Evolutionary conservation across 1,140 invertebrate genomes (phyloP), one percentile per base, ranked within the genome.

Genomic region (Agrypnia vestita): DNA sequence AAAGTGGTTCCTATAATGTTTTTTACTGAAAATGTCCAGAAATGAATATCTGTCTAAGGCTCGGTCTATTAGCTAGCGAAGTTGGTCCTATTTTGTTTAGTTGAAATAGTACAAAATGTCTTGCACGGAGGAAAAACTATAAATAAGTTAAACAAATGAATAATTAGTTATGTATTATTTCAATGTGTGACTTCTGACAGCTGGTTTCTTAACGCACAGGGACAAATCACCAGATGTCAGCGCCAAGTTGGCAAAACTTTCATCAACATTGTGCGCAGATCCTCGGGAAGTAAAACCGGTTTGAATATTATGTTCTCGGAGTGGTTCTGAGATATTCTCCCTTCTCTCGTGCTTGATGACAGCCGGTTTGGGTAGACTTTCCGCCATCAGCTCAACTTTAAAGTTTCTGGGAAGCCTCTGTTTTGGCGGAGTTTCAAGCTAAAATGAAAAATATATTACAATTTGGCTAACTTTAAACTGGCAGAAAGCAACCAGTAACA

Each of bases 221-320:
- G 87, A 88, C 43, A 88, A 80, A 79, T 88, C 87, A 10, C 86
- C 86, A 3, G 86, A 84, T 43, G 85, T 85, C 0, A 88, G 62
- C 4, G 85, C 85, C 19, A 88, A 64, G 85, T 88, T 85, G 10
- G 87, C 87, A 51, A 88, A 84, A 81, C 87, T 88, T 21, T 86
- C 83, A 51, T 87, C 85, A 11, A 81, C 69, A 64, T 56, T 56
- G 72, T 47, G n/a, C 6, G 47, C 17, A 21, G 49, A 12, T 17
- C 10, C 13, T 61, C 55, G n/a, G 19, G 51, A 35, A 6, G 12
- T 12, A 12, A 51, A 3, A 11, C 3, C 8, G 15, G 35, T 17
- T 46, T 75, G 19, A 25, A n/a, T 15, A 51, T 74, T 74, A 9
- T 74, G 71, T 12, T 74, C 71, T 56, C 71, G 51, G 6, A 74